phyloP scores from a whole-genome alignment of 2,113 vertebrate genomes.

The Pogonocichla stellata region DNA sequence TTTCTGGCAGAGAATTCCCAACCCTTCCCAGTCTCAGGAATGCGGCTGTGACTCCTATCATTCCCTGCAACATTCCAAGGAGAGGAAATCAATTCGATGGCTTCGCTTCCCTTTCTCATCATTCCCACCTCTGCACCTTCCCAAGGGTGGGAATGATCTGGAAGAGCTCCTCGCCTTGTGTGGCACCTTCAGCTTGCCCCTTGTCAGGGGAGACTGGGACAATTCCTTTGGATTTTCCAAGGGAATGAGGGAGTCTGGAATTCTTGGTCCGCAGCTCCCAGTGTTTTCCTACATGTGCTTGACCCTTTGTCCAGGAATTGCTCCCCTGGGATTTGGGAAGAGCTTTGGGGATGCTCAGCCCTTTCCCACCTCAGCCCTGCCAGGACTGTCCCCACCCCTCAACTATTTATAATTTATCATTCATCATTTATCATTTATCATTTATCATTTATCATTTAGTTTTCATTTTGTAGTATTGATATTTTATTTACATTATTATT shows the following conservation, averaged over 20 bases:
- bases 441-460: too few relatives aligned
- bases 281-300: fast-evolving
- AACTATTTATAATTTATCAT: neutral
- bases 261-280: neutral
- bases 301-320: neutral
- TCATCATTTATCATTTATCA: too few relatives aligned
- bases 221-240: neutral
- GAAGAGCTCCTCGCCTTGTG: neutral
- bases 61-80: neutral
- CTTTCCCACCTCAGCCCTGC: too few relatives aligned
- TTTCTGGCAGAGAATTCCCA: neutral
- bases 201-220: fast-evolving
- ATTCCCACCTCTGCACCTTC: neutral
- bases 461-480: too few relatives aligned
- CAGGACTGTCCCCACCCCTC: too few relatives aligned
- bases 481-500: too few relatives aligned
- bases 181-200: neutral
- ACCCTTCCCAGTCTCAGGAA: neutral
- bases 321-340: neutral
- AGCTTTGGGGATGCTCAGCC: neutral
- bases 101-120: fast-evolving
- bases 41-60: too few relatives aligned
- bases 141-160: neutral
- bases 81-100: fast-evolving
- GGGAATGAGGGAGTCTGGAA: neutral